phyloP scores from a whole-genome alignment of 2,797 vertebrate species.

The Hippoglossus hippoglossus region DNA sequence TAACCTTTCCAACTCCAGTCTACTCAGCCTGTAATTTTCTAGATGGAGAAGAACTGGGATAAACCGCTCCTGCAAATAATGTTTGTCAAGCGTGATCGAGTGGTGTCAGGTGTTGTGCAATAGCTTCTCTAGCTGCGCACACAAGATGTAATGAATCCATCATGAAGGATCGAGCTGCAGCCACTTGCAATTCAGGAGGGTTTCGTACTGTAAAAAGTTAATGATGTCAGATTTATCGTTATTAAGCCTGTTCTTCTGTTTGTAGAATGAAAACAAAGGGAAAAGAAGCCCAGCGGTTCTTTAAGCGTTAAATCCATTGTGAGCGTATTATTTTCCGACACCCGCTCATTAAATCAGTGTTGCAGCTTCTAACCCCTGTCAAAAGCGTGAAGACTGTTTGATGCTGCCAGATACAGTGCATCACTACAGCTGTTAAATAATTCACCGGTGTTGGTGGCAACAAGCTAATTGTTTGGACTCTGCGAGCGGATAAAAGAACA shows the following conservation, averaged over 20 bases:
- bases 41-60: conserved; percentile 9
- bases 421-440: conserved; percentile 41
- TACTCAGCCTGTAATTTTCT: conserved; percentile 12
- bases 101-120: conserved; percentile 3
- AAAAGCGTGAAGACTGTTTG: conserved; percentile 11
- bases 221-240: conserved; percentile 19
- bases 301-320: conserved; percentile 7
- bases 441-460: conserved; percentile 26
- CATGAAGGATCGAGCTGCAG: background rate
- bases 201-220: background rate
- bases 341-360: conserved; percentile 16
- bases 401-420: conserved; percentile 25
- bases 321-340: conserved; percentile 9
- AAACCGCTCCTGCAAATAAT: conserved; percentile 26
- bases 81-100: conserved; percentile 23
- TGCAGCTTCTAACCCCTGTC: conserved; percentile 20
- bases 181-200: background rate
- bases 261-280: conserved; percentile 9
- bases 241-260: background rate
- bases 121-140: background rate
- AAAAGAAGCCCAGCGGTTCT: background rate
- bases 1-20: background rate
- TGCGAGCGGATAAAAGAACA: conserved; percentile 11
- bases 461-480: conserved; percentile 42
- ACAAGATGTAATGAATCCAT: conserved; percentile 16